phyloP scores from a whole-genome alignment of 2,113 vertebrate genomes.

The Nesospiza acunhae region DNA sequence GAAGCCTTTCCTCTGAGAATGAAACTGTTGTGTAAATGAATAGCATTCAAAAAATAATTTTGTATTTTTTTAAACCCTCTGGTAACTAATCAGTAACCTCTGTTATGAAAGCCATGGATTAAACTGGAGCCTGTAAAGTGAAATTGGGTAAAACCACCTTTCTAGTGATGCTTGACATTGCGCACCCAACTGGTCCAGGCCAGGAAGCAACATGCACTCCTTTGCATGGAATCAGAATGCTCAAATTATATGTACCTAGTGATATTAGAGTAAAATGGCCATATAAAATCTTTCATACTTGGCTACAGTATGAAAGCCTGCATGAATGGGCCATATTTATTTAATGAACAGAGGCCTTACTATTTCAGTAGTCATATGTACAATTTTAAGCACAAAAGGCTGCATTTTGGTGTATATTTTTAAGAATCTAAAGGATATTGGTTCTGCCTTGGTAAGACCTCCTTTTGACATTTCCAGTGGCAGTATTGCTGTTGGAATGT shows the following conservation, averaged over 20 bases:
- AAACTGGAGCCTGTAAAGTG: not conserved
- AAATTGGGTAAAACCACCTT: not conserved
- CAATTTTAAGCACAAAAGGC: constrained; percentile 61
- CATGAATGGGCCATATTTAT: constrained; percentile 57
- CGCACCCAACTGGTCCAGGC: not conserved
- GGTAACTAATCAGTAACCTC: not conserved
- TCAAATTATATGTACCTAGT: not conserved
- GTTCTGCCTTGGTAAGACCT: constrained; percentile 53
- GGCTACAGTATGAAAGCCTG: constrained; percentile 34
- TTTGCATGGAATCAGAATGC: not conserved
- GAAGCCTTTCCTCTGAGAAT: not conserved
- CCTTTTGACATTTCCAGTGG: constrained; percentile 60
- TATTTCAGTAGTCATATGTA: constrained; percentile 39
- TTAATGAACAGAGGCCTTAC: constrained; percentile 62
- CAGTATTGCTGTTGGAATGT: constrained; percentile 62
- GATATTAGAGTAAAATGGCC: constrained; percentile 18
- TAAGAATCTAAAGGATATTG: constrained; percentile 59
- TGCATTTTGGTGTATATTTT: constrained; percentile 63
- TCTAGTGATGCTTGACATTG: not conserved
- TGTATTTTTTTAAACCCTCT: not conserved
- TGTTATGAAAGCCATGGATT: not conserved
- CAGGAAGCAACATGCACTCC: not conserved
- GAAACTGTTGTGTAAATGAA: not conserved
- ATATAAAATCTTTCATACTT: constrained; percentile 45
- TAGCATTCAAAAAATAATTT: not conserved